Base-by-base conservation (phyloP, 30 jellyfish, hydroid and myxozoan genomes). In the Clytia hemisphaerica region DNA sequence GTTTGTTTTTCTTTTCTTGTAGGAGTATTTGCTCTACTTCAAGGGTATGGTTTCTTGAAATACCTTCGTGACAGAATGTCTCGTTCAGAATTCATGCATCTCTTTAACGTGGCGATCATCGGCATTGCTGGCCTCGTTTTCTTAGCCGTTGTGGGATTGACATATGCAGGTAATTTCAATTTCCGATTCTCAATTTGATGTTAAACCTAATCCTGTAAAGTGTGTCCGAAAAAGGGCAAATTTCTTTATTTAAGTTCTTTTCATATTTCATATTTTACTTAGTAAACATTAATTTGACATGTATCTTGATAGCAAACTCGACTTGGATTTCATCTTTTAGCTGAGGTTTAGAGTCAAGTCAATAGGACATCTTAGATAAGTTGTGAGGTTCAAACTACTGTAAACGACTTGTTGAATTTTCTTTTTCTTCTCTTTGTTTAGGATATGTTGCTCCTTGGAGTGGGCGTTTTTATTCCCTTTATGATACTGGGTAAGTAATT, bases 381-480 rank as follows among this genome's bases (percentile, higher is more conserved):
- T n/a, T n/a, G n/a, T n/a, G n/a, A n/a, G n/a, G n/a, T n/a, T n/a
- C n/a, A n/a, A n/a, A n/a, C n/a, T n/a, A n/a, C n/a, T n/a, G n/a
- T n/a, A n/a, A n/a, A n/a, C n/a, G n/a, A n/a, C n/a, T n/a, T n/a
- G n/a, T n/a, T n/a, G n/a, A n/a, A n/a, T n/a, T n/a, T n/a, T n/a
- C n/a, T n/a, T n/a, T n/a, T n/a, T n/a, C 6, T 24, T 38, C 2
- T 31, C 29, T 31, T 42, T 34, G 54, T 88, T 19, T 57, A 83
- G 99, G 99, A 16, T 93, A 78, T 68, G 78, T 93, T 72, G 95
- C 95, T 6, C 97, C 99, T 15, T 85, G 96, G 99, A 93, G 97
- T 75, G 99, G 99, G 24, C 32, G 99, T 40, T 93, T 93, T 68
- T 93, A 93, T 61, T 93, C 99, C 21, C 79, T 93, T 12, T 93